A percentile compares a stretch with the other conserved stretches of the same genome.
Conservation (phyloP, 1,140 invertebrate genomes). For the Cyphomyrmex costatus region DNA sequence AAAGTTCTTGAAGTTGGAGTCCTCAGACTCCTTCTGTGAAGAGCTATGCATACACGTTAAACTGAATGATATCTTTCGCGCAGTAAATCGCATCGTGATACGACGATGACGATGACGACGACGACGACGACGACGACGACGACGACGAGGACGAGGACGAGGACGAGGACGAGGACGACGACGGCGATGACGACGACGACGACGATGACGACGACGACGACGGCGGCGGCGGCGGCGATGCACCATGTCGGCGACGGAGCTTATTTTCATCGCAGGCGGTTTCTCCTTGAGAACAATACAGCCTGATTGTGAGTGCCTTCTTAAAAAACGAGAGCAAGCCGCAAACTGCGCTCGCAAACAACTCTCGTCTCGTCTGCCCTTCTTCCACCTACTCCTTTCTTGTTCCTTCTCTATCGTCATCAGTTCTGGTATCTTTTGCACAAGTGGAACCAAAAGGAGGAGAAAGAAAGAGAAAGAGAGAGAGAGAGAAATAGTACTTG, state of each 20-base stretch:
- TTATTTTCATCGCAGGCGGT: constrained; percentile 82
- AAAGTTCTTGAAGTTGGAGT: constrained; percentile 10
- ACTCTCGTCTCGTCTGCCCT: constrained; percentile 35
- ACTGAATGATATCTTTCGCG: constrained; percentile 10
- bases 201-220: constrained; percentile 2
- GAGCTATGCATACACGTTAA: constrained; percentile 21
- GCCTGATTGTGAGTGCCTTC: constrained; percentile 79
- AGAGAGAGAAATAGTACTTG: background rate
- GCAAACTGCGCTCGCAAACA: constrained; percentile 60
- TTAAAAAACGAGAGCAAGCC: constrained; percentile 73
- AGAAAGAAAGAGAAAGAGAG: background rate
- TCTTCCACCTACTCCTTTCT: constrained; percentile 17
- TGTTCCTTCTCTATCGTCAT: background rate
- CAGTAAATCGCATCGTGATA: constrained; percentile 10
- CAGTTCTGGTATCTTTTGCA: constrained; percentile 20
- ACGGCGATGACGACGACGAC: constrained; percentile 3
- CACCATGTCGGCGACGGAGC: constrained; percentile 71
- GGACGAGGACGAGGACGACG: constrained; percentile 64
- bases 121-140: background rate
- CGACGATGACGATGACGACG: background rate
- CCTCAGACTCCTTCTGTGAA: constrained; percentile 21
- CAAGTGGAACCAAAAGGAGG: background rate
- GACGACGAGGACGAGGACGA: constrained; percentile 10
- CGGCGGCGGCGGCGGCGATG: constrained; percentile 33
- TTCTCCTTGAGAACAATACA: constrained; percentile 80